Evolutionary conservation across 37 sponge, comb jelly and placozoan species (phyloP).

Genomic region (Diacarnus erythraeanus): DNA sequence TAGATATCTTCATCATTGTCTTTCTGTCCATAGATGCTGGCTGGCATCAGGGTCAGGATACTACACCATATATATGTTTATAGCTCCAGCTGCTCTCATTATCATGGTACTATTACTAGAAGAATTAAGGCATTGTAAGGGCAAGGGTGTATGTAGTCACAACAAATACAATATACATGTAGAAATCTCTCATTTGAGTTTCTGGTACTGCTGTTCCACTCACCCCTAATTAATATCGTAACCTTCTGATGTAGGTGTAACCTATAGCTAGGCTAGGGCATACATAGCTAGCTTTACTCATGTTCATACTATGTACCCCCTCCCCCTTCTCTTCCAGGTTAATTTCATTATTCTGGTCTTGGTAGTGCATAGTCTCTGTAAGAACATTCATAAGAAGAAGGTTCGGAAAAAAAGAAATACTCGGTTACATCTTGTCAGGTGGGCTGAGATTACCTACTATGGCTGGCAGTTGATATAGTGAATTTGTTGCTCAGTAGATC

Average conservation of each 20-base stretch:
- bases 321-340: no score
- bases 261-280: no score
- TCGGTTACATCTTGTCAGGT: background rate
- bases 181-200: background rate
- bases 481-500: background rate
- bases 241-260: no score
- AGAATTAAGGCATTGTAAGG: no score
- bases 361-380: background rate
- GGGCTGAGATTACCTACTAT: background rate
- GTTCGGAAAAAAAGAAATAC: background rate
- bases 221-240: no score
- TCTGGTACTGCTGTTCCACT: background rate
- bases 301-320: no score
- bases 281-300: no score
- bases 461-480: background rate
- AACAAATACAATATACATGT: background rate
- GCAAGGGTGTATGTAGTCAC: background rate
- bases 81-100: background rate
- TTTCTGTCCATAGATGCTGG: background rate
- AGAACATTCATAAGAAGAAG: background rate
- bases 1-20: no score
- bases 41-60: background rate
- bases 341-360: background rate
- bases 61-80: conserved; percentile 2
- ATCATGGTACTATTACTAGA: no score